Evolutionary conservation across 2,888 invertebrate genomes (phyloP).

Genomic region (Melieria omissa): DNA sequence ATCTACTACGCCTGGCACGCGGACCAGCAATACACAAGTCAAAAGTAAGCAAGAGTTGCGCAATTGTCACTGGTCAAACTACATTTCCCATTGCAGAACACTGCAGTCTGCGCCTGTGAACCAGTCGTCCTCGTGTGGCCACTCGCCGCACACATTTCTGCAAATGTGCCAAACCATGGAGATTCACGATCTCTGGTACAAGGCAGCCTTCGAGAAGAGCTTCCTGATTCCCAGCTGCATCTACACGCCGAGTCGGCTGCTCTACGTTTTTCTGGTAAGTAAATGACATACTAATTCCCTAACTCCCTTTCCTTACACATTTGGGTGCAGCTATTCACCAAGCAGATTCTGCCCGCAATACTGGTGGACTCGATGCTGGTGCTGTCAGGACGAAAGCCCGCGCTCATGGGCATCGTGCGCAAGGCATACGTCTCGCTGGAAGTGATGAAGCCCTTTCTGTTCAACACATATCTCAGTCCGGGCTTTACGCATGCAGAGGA

Average conservation of each 20-base stretch:
- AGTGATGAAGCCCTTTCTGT: constrained; percentile 56
- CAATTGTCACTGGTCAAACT: background rate
- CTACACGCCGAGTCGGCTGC: constrained; percentile 31
- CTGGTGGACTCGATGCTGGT: constrained; percentile 49
- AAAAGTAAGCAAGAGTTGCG: background rate
- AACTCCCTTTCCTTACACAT: background rate
- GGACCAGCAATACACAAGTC: background rate
- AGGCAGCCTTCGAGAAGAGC: constrained; percentile 39
- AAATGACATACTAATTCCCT: background rate
- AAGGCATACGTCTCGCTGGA: constrained; percentile 51
- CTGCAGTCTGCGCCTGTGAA: constrained; percentile 31
- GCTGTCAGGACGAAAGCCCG: constrained; percentile 49
- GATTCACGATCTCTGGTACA: constrained; percentile 28
- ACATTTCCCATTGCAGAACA: background rate
- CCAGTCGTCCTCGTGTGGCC: constrained; percentile 30
- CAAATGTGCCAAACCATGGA: constrained; percentile 16
- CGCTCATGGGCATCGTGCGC: constrained; percentile 52
- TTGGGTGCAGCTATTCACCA: constrained; percentile 42
- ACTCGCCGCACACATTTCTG: constrained; percentile 14
- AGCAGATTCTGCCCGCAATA: constrained; percentile 55
- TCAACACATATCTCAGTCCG: constrained; percentile 52
- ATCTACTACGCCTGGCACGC: constrained; percentile 40
- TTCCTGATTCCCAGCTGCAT: constrained; percentile 35
- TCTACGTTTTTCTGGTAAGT: constrained; percentile 41
- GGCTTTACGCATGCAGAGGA: constrained; percentile 47